These are phyloP conservation scores for Poecilia wingei DNA, from an alignment of 2,797 vertebrate species.

Conservation along the genomic window DNA sequence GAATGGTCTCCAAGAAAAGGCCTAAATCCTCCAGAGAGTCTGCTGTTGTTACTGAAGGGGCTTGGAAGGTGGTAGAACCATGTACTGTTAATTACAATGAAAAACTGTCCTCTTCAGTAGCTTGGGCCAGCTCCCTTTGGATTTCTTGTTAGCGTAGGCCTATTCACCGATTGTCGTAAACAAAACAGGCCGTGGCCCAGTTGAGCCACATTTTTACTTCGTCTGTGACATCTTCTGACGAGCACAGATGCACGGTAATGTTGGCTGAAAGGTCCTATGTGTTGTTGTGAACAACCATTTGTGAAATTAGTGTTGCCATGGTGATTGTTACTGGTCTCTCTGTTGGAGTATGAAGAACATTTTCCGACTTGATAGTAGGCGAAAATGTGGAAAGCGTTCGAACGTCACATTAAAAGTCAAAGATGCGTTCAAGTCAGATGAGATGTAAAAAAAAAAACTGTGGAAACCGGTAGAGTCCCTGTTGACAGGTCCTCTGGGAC, in stretches of 20 bases:
- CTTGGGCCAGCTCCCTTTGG: conserved; percentile 29
- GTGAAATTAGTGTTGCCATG: conserved; percentile 73
- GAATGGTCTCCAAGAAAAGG: conserved; percentile 44
- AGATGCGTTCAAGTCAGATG: conserved; percentile 46
- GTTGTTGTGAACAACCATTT: conserved; percentile 64
- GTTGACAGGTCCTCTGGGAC: conserved; percentile 69
- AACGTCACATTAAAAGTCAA: conserved; percentile 35
- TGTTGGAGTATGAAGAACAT: conserved; percentile 52
- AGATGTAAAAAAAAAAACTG: conserved; percentile 39
- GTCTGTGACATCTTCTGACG: conserved; percentile 10
- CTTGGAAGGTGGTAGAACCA: conserved; percentile 31
- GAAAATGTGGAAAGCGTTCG: conserved; percentile 36
- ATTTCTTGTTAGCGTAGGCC: conserved; percentile 13
- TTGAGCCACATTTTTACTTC: conserved; percentile 6
- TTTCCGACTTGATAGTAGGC: conserved; percentile 44
- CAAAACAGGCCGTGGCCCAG: conserved; percentile 8
- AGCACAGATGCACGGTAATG: conserved; percentile 31
- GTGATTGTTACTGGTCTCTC: conserved; percentile 66
- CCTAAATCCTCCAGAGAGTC: conserved; percentile 39
- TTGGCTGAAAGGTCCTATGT: conserved; percentile 32
- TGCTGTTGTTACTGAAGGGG: conserved; percentile 64
- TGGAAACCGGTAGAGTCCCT: conserved; percentile 63
- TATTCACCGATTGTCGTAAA: conserved; percentile 11
- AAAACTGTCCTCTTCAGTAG: conserved; percentile 24
- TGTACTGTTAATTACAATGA: conserved; percentile 28